Base-by-base conservation (phyloP, 2,888 invertebrate genomes). In the Drosophila conformis region DNA sequence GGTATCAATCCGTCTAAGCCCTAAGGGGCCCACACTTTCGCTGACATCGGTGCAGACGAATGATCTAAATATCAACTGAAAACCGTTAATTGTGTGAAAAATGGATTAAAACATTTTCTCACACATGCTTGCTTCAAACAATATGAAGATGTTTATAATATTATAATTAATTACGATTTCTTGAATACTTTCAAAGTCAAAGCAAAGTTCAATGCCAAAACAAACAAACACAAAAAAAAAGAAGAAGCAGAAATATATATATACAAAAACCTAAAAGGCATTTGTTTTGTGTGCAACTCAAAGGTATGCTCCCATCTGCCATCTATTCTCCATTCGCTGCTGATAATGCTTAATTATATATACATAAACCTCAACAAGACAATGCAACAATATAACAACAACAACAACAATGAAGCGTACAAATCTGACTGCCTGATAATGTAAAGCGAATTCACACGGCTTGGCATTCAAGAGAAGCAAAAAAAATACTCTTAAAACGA, bases 131-230 rank as follows among this genome's bases (percentile, higher is more conserved):
- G 52, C 31, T n/a, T n/a, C 46, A 79, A 69, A 82, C 82, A 87
- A 76, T 89, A 87, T 89, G 59, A 84, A 87, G 82, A 87, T 84
- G 88, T 79, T 82, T 72, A 87, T 84, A 82, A 84, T 84, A 89
- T 87, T 82, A 78, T 82, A 84, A 84, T 84, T 84, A 84, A 84
- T 89, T 79, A 89, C 70, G 70, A 63, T 77, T 82, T 82, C 76
- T 76, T 81, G 58, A 82, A 73, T 69, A 72, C 78, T 81, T 78
- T 78, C 69, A 73, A 87, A 87, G 86, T 89, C 86, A 87, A 87
- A 82, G 74, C 78, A 87, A 84, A 89, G 89, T 87, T 87, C 86
- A 87, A 89, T 87, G 86, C 87, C 86, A 89, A 86, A 83, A 54
- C 69, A 70, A 69, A 82, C 61, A 66, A 63, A 75, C 25, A 62